Percentiles rank a stretch among this genome's conserved stretches.
phyloP scores from a whole-genome alignment of 2,113 vertebrate species.

The Bufo bufo region DNA sequence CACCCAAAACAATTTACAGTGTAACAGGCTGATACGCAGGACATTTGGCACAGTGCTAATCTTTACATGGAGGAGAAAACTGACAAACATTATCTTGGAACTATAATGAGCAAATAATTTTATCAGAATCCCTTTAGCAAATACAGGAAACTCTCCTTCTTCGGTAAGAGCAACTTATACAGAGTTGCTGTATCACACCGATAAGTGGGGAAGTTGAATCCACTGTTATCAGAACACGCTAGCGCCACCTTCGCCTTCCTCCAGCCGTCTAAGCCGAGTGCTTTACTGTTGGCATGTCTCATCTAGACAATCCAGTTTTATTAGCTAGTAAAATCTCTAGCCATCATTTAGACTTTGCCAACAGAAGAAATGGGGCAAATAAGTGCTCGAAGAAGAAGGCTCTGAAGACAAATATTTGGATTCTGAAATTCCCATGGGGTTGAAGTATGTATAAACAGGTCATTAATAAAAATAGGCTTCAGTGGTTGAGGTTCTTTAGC shows the following conservation, averaged over 20 bases:
- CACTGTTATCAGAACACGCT: not conserved
- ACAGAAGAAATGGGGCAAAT: not conserved
- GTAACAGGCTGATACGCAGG: not conserved
- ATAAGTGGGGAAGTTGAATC: not conserved
- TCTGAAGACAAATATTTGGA: constrained; percentile 38
- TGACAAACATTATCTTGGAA: not conserved
- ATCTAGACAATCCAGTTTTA: constrained; percentile 29
- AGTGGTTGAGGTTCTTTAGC: not conserved
- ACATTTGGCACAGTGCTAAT: not conserved
- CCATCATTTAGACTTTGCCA: not conserved
- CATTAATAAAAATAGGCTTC: constrained; percentile 2
- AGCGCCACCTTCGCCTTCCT: not conserved
- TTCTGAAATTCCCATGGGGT: constrained; percentile 25
- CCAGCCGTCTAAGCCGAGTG: constrained; percentile 10
- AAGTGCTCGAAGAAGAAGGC: not conserved
- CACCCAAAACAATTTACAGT: not conserved
- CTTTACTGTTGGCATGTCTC: constrained; percentile 61
- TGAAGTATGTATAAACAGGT: not conserved
- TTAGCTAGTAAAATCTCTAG: constrained; percentile 29
- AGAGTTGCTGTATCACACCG: not conserved
- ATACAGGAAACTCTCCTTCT: not conserved
- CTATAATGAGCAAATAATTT: not conserved
- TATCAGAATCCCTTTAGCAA: not conserved
- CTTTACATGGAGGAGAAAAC: not conserved
- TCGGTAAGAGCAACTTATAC: not conserved